A percentile compares a stretch with the other conserved stretches of the same genome.
These are phyloP conservation scores for Eulithis prunata DNA, from an alignment of 2,888 invertebrate genomes.

Conservation along the genomic window DNA sequence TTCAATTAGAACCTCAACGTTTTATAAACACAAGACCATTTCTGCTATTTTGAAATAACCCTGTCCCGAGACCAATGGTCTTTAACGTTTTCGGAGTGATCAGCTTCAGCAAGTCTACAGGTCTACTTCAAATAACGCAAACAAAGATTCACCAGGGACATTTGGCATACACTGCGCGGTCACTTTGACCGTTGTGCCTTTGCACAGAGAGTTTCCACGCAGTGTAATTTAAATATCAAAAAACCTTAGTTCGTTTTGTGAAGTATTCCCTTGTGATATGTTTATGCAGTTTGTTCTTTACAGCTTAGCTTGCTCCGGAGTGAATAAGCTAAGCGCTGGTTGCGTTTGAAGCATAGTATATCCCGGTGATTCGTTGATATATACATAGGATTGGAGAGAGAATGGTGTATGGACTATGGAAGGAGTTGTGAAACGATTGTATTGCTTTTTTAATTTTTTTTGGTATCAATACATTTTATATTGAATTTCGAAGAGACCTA, in stretches of 20 bases:
- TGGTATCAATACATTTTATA: neutral
- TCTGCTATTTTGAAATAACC: constrained; percentile 4
- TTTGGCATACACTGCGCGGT: too few relatives aligned
- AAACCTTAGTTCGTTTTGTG: too few relatives aligned
- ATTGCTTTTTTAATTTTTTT: constrained; percentile 25
- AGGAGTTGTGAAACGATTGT: constrained; percentile 54
- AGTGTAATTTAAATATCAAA: too few relatives aligned
- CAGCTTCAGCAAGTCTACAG: neutral
- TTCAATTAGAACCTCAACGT: too few relatives aligned
- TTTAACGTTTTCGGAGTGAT: neutral
- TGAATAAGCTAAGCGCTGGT: constrained; percentile 59
- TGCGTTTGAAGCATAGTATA: constrained; percentile 47
- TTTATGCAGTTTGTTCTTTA: constrained; percentile 4
- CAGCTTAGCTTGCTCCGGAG: constrained; percentile 40
- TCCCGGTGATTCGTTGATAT: constrained; percentile 43
- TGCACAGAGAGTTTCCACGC: too few relatives aligned
- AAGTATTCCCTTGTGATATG: too few relatives aligned
- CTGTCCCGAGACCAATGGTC: neutral
- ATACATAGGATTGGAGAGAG: constrained; percentile 54
- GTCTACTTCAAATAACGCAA: neutral
- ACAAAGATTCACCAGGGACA: neutral
- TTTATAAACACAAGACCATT: neutral
- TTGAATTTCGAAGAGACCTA: neutral
- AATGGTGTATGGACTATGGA: constrained; percentile 53
- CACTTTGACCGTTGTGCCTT: too few relatives aligned